phyloP scores from a whole-genome alignment of 2,113 vertebrate genomes.

The Merops nubicus region DNA sequence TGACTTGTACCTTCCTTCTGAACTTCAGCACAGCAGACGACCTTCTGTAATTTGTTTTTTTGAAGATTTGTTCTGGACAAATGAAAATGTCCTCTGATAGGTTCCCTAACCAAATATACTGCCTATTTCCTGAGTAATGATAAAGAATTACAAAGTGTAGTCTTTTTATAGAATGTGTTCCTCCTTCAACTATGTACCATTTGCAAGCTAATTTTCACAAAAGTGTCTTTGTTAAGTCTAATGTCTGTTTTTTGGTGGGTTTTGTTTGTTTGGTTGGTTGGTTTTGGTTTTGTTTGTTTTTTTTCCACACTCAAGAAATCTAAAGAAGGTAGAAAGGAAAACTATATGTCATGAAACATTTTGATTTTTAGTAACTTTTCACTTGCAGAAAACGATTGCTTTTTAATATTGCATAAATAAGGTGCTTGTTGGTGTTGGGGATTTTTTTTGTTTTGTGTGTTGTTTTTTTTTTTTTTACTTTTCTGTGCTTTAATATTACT shows the following conservation, averaged over 20 bases:
- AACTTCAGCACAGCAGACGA: not conserved
- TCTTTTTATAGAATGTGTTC: not conserved
- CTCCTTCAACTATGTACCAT: not conserved
- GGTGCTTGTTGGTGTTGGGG: too few relatives aligned
- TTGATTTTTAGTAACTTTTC: not conserved
- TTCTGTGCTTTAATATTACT: not conserved
- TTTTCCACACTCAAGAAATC: not conserved
- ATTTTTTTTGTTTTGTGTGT: fast-evolving
- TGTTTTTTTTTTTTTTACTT: not conserved
- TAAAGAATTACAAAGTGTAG: not conserved
- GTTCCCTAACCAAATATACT: not conserved
- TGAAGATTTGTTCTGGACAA: not conserved
- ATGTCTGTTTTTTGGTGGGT: not conserved
- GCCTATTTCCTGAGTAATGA: not conserved
- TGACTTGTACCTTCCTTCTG: not conserved
- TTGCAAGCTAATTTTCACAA: not conserved
- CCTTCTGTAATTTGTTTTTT: not conserved
- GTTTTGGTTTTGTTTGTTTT: too few relatives aligned
- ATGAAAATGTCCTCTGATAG: not conserved
- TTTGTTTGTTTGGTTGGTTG: too few relatives aligned
- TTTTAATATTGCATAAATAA: not conserved
- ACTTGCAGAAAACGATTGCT: not conserved
- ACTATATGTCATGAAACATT: not conserved
- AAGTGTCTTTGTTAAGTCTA: not conserved
- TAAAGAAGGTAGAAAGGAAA: not conserved